Percentiles rank a stretch among this genome's conserved stretches.
These are phyloP conservation scores for Ditula angustiorana DNA, from an alignment of 2,888 invertebrate species.

Conservation along the genomic window DNA sequence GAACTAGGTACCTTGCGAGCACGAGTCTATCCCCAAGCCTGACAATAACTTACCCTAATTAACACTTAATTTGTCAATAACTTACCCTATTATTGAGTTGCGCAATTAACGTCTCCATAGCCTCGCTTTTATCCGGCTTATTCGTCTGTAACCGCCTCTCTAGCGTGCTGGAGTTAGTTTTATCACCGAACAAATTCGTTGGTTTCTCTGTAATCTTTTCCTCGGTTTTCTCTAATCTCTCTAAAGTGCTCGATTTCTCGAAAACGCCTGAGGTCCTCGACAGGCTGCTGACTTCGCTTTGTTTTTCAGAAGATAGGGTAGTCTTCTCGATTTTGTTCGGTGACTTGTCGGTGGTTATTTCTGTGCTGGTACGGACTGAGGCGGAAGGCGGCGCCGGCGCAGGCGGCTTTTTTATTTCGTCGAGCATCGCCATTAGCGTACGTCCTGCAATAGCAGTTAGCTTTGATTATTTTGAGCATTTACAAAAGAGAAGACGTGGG, in stretches of 20 bases:
- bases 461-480: no score
- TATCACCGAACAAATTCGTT: constrained; percentile 40
- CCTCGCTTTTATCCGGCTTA: constrained; percentile 60
- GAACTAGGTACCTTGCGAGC: no score
- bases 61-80: not conserved
- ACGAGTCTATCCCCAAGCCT: no score
- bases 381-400: constrained; percentile 63
- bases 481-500: no score
- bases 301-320: constrained; percentile 50
- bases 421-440: constrained; percentile 73
- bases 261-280: constrained; percentile 48
- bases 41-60: no score
- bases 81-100: constrained; percentile 80
- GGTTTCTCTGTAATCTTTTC: constrained; percentile 51
- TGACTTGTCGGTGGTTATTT: constrained; percentile 50
- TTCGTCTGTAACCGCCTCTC: constrained; percentile 56
- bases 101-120: constrained; percentile 69
- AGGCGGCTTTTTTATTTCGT: constrained; percentile 72
- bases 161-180: constrained; percentile 56
- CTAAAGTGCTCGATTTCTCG: constrained; percentile 57
- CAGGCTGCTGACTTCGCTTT: constrained; percentile 49
- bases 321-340: constrained; percentile 53
- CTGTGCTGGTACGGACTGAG: constrained; percentile 49
- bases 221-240: constrained; percentile 57
- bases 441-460: constrained; percentile 62